Evolutionary conservation across 2,797 vertebrate species (phyloP), one percentile per base, ranked within the genome.

Genomic region (Sebastiscus tertius): DNA sequence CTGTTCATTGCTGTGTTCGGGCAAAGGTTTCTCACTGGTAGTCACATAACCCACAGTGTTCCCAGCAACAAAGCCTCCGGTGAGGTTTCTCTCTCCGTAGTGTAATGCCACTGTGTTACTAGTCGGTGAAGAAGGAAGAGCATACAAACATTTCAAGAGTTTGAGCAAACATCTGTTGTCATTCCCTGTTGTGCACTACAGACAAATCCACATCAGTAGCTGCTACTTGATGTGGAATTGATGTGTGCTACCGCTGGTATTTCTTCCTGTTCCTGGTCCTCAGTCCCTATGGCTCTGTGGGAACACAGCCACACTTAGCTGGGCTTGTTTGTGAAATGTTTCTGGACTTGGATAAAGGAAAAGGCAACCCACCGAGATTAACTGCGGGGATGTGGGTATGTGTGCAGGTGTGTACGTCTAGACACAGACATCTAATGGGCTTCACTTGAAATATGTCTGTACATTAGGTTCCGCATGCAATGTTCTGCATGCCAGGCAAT

Each of bases 201-300:
- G 72, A 73, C 52, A 83, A 77, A 36, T 56, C 61, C 61, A 79
- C 77, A 84, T 86, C 75, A 84, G 58, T 63, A 31, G 72, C 82
- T 78, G 72, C 70, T 79, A 61, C 81, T 81, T 85, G 75, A 82
- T 83, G 86, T 70, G 73, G 55, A 76, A 79, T 76, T 81, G 82
- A 74, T 84, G 77, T 72, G 61, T 22, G 64, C 49, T 54, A 14
- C 29, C 42, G 60, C 34, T 33, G 66, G 68, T 80, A 68, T 62
- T 46, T 59, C 58, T 79, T 81, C 61, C 60, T 63, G 60, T 71
- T 72, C 58, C 55, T 52, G 27, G 71, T 76, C 54, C 54, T 65
- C 34, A 5, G 61, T 87, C 66, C 77, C 59, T 16, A 1, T 29
- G 60, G 31, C 77, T 82, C 79, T 42, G 68, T 70, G 46, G 86